Conservation (phyloP, 2,797 vertebrate genomes). For the Pantherophis vulpinus region DNA sequence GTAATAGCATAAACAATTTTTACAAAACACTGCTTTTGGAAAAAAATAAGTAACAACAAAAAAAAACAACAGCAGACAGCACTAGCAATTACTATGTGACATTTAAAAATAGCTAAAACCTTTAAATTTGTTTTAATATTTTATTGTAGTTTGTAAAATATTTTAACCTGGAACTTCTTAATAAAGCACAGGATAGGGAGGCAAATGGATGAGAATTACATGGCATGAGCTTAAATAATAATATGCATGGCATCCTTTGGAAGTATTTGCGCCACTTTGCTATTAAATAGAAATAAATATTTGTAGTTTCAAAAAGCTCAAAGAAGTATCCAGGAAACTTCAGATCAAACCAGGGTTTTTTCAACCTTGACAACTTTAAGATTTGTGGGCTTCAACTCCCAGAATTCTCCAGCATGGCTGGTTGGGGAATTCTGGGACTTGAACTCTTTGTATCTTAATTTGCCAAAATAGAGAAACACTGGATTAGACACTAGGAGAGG, state of each 20-base stretch:
- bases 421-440: neutral
- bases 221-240: neutral
- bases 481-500: neutral
- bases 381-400: neutral
- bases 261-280: neutral
- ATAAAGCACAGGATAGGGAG: neutral
- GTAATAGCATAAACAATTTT: neutral
- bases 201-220: neutral
- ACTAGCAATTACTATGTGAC: neutral
- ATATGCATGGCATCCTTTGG: neutral
- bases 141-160: neutral
- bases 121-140: neutral
- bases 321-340: neutral
- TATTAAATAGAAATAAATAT: neutral
- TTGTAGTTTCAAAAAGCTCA: neutral
- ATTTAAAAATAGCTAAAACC: neutral
- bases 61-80: neutral
- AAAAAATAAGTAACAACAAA: neutral
- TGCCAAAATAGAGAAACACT: neutral
- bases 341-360: neutral
- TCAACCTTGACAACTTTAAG: neutral
- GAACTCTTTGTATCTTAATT: neutral
- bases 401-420: neutral
- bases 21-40: neutral
- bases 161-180: neutral